These are phyloP conservation scores for Athalia circularis DNA, from an alignment of 2,888 invertebrate genomes.

Conservation along the genomic window DNA sequence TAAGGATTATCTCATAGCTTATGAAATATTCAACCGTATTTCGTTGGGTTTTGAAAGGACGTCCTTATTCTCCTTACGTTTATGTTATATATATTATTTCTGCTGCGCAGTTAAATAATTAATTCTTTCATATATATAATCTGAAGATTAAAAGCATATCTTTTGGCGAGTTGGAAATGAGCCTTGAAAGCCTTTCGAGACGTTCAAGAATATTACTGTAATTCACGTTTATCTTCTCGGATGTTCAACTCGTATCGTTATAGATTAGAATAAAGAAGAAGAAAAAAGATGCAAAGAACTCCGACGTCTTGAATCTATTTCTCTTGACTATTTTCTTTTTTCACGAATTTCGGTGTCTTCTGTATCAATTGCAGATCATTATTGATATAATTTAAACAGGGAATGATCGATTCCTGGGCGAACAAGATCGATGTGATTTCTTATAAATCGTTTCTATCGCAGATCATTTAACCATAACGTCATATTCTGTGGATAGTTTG, in stretches of 20 bases:
- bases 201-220: not conserved
- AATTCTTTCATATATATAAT: conserved; percentile 26
- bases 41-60: not conserved
- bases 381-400: conserved; percentile 15
- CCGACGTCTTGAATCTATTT: too few species aligned
- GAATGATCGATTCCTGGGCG: conserved; percentile 14
- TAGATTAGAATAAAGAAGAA: too few species aligned
- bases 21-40: conserved; percentile 34
- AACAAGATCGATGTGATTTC: conserved; percentile 25
- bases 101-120: conserved; percentile 30
- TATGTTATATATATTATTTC: not conserved
- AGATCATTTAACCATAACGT: too few species aligned
- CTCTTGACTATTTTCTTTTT: too few species aligned
- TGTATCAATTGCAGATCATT: not conserved
- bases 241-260: too few species aligned
- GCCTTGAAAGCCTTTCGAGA: not conserved
- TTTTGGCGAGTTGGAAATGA: conserved; percentile 16
- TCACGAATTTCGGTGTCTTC: not conserved
- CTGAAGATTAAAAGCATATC: conserved; percentile 30
- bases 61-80: not conserved
- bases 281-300: too few species aligned
- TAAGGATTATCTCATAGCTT: conserved; percentile 33
- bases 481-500: too few species aligned
- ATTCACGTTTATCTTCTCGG: conserved; percentile 14
- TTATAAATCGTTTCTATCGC: not conserved